Evolutionary conservation across 2,888 invertebrate genomes (phyloP).

Genomic region (Deroplatys truncata): DNA sequence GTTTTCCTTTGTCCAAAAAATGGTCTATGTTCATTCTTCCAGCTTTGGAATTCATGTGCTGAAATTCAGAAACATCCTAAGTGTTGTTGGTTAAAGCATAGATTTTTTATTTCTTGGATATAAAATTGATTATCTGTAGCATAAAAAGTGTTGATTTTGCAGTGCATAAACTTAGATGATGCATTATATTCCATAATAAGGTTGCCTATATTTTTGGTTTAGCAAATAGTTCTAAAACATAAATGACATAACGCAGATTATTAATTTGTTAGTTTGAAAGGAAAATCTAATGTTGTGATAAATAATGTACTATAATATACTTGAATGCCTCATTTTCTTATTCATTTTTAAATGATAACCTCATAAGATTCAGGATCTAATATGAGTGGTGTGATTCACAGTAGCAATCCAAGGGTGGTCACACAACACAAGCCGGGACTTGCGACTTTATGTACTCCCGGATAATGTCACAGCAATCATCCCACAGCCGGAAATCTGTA

Average conservation of each 20-base stretch:
- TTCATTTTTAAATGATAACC: not conserved
- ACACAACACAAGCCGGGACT: conserved; percentile 67
- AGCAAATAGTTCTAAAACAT: too few relatives aligned
- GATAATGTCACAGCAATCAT: conserved; percentile 64
- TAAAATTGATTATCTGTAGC: too few relatives aligned
- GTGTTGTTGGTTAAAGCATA: too few relatives aligned
- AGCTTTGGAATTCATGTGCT: too few relatives aligned
- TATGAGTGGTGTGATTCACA: not conserved
- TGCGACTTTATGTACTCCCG: conserved; percentile 66
- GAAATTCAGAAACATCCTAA: too few relatives aligned
- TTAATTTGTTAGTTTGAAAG: not conserved
- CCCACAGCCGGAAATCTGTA: conserved; percentile 35
- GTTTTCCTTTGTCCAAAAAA: too few relatives aligned
- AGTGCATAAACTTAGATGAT: too few relatives aligned
- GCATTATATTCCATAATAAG: not conserved
- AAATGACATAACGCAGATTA: not conserved
- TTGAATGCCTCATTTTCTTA: not conserved
- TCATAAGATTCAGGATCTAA: not conserved
- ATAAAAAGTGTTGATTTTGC: too few relatives aligned
- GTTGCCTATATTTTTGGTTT: not conserved
- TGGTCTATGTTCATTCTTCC: too few relatives aligned
- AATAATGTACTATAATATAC: not conserved
- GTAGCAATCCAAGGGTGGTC: conserved; percentile 59
- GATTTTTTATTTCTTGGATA: too few relatives aligned
- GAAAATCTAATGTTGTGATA: not conserved